A percentile compares a stretch with the other conserved stretches of the same genome.
phyloP scores from a whole-genome alignment of 2,888 invertebrate species.

The Zeuzera pyrina region DNA sequence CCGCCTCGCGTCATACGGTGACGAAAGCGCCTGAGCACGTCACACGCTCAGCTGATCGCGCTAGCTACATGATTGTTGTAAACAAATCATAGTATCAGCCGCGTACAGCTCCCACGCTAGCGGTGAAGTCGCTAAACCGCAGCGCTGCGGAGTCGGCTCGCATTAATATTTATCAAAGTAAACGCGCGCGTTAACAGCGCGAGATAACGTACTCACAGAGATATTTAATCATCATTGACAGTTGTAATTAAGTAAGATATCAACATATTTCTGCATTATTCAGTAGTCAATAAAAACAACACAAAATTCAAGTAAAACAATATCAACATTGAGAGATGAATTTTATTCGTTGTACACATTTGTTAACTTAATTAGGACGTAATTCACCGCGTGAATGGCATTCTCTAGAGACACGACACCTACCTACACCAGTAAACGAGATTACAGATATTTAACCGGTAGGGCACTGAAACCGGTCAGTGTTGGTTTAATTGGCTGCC shows the following conservation, averaged over 20 bases:
- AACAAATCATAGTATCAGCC: conserved; percentile 68
- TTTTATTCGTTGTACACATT: no score
- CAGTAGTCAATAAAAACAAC: no score
- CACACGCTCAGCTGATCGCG: conserved; percentile 59
- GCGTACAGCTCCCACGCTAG: conserved; percentile 42
- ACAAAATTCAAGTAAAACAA: no score
- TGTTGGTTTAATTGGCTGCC: conserved; percentile 30
- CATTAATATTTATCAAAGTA: conserved; percentile 1
- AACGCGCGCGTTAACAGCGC: no score
- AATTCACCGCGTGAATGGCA: conserved; percentile 2
- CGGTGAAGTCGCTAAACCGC: conserved; percentile 17
- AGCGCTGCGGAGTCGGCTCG: conserved; percentile 15
- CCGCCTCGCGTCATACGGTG: conserved; percentile 30
- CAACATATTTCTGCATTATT: no score
- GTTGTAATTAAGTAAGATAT: no score
- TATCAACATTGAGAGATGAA: no score
- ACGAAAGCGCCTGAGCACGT: conserved; percentile 29
- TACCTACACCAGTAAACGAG: conserved; percentile 7
- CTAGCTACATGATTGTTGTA: conserved; percentile 42
- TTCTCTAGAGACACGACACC: conserved; percentile 4
- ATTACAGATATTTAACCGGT: conserved; percentile 8
- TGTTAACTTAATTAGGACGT: conserved; percentile 7
- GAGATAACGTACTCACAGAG: no score
- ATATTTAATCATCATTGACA: no score
- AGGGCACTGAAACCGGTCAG: conserved; percentile 16